Conservation (phyloP, 2,888 invertebrate genomes). For the Ommatoiulus sabulosus region DNA sequence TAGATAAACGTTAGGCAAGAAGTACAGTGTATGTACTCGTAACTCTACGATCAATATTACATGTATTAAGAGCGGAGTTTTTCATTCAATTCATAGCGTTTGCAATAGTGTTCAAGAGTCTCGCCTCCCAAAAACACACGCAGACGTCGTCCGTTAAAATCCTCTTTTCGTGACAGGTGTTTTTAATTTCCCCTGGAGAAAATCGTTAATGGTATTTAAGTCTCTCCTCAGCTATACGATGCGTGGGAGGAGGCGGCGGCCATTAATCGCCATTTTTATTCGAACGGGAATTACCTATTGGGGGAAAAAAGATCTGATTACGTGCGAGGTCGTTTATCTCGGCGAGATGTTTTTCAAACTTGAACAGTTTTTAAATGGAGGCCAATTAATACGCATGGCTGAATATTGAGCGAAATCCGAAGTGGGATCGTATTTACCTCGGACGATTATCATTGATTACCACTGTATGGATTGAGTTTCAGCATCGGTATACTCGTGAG, state of each 20-base stretch:
- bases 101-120: too few relatives aligned
- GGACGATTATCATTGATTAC: background rate
- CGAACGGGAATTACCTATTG: background rate
- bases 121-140: too few relatives aligned
- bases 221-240: background rate
- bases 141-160: conserved; percentile 3
- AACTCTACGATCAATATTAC: too few relatives aligned
- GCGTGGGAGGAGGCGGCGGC: background rate
- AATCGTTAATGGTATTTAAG: conserved; percentile 8
- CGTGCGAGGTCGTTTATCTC: background rate
- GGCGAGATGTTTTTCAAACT: background rate
- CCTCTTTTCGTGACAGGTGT: background rate
- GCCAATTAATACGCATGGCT: background rate
- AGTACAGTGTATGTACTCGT: too few relatives aligned
- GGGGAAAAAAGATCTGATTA: background rate
- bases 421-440: background rate
- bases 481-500: background rate
- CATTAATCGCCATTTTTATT: conserved; percentile 2
- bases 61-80: too few relatives aligned
- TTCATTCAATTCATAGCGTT: too few relatives aligned
- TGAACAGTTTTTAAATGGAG: background rate
- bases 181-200: conserved; percentile 34
- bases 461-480: background rate
- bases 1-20: too few relatives aligned
- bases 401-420: background rate